These are phyloP conservation scores for Ceratitis capitata DNA, from an alignment of 1,140 invertebrate species.

Conservation along the genomic window DNA sequence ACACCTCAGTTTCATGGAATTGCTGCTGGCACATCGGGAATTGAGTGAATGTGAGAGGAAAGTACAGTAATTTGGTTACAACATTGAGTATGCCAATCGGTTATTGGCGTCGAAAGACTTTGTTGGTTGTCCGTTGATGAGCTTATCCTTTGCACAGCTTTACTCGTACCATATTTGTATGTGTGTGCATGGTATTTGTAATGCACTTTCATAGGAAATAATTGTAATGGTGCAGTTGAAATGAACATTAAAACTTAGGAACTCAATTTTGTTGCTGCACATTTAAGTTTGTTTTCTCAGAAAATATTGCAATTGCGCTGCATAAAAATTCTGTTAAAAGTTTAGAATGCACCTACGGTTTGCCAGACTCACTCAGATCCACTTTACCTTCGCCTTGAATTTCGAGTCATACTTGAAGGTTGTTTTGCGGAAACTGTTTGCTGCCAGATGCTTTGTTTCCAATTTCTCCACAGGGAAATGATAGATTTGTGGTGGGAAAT, in stretches of 20 bases:
- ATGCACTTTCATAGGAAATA: constrained; percentile 1
- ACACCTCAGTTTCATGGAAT: constrained; percentile 3
- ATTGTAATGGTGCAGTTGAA: not conserved
- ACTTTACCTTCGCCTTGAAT: not conserved
- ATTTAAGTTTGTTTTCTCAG: not conserved
- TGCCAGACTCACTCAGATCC: not conserved
- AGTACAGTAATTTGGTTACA: not conserved
- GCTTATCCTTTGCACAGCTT: not conserved
- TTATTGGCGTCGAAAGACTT: not conserved
- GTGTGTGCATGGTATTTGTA: not conserved
- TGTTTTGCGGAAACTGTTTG: not conserved
- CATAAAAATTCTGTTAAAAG: not conserved
- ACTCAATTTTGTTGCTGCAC: not conserved
- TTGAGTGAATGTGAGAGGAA: not conserved
- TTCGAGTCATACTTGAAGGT: not conserved
- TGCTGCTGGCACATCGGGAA: not conserved
- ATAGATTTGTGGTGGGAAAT: not conserved
- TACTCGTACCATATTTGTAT: not conserved
- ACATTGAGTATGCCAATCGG: not conserved
- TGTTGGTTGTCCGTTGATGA: not conserved
- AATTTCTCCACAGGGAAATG: not conserved
- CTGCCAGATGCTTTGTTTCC: not conserved
- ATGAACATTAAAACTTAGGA: not conserved
- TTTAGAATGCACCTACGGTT: not conserved
- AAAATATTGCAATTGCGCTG: not conserved